Conservation (phyloP, 2,113 vertebrate genomes). For the Mobula hypostoma region DNA sequence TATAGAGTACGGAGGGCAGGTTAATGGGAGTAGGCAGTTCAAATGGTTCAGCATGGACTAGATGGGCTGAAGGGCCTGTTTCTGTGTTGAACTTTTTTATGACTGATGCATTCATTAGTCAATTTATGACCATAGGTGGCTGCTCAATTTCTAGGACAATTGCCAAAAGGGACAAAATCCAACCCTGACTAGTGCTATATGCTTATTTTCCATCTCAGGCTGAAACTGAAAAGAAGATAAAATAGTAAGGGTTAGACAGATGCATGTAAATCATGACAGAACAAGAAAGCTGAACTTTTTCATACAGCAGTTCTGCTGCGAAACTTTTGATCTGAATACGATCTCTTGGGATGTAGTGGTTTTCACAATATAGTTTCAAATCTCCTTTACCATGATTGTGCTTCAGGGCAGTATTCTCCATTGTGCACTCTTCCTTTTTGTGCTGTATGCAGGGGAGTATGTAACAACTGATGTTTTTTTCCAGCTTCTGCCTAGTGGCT, state of each 20-base stretch:
- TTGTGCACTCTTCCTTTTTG: neutral
- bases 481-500: neutral
- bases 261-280: neutral
- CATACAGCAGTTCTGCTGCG: no score
- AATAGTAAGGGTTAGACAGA: neutral
- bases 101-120: neutral
- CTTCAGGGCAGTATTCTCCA: neutral
- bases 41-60: no score
- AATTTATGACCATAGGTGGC: neutral
- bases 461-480: no score
- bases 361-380: slow-evolving; percentile 43
- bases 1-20: no score
- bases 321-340: slow-evolving; percentile 36
- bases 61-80: no score
- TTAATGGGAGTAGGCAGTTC: no score
- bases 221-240: neutral
- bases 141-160: neutral
- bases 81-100: no score
- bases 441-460: neutral
- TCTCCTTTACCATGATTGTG: neutral
- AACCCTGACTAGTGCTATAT: neutral
- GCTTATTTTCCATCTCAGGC: neutral
- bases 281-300: neutral
- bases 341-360: slow-evolving; percentile 43
- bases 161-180: neutral